Evolutionary conservation across 2,888 invertebrate genomes (phyloP).

Genomic region (Elegia similella): DNA sequence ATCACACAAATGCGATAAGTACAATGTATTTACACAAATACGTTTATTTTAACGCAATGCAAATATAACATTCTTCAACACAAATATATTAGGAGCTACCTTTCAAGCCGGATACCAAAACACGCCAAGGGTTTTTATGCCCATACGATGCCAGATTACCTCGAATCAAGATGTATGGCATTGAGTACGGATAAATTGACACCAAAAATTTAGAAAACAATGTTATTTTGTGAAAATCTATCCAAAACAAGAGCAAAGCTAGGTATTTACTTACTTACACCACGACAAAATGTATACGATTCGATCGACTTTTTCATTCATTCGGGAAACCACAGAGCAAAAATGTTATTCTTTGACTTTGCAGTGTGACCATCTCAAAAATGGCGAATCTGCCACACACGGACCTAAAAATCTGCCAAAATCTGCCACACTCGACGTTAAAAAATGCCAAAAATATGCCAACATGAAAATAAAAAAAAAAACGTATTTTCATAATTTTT

Average conservation of each 20-base stretch:
- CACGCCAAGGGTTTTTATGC: slow-evolving; percentile 93
- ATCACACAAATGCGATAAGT: not conserved
- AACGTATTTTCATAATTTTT: too few species aligned
- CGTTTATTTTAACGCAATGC: slow-evolving; percentile 15
- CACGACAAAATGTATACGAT: not conserved
- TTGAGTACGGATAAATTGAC: slow-evolving; percentile 74
- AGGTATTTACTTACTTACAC: not conserved
- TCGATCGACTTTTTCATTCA: not conserved
- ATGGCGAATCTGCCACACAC: too few species aligned
- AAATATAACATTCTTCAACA: slow-evolving; percentile 33
- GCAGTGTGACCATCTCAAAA: too few species aligned
- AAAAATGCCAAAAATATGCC: too few species aligned
- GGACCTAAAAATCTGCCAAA: too few species aligned
- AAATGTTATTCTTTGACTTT: too few species aligned
- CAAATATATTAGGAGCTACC: slow-evolving; percentile 66
- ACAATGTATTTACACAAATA: not conserved
- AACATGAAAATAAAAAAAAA: too few species aligned
- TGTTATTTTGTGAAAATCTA: slow-evolving; percentile 3
- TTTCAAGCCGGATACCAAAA: slow-evolving; percentile 92
- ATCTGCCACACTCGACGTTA: too few species aligned
- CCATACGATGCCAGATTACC: slow-evolving; percentile 94
- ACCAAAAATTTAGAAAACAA: slow-evolving; percentile 27
- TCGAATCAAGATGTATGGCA: slow-evolving; percentile 95
- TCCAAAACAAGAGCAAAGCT: slow-evolving; percentile 1
- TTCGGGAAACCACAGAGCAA: too few species aligned